phyloP scores from a whole-genome alignment of 2,113 vertebrate species.

The Lophius piscatorius region DNA sequence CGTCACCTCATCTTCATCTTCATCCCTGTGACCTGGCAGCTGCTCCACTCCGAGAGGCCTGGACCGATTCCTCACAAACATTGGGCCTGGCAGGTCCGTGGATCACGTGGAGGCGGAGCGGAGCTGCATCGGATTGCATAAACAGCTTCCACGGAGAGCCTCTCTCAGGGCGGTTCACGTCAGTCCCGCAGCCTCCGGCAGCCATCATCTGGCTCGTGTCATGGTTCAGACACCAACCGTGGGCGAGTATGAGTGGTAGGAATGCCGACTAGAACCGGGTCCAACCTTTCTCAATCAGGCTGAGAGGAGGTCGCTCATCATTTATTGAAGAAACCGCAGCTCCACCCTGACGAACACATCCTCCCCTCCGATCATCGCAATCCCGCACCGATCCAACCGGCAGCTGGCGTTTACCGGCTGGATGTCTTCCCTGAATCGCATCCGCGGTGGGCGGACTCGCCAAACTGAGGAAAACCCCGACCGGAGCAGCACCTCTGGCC shows the following conservation, averaged over 20 bases:
- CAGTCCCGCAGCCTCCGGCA: slow-evolving; percentile 41
- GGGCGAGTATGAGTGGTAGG: not conserved
- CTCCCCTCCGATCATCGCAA: not conserved
- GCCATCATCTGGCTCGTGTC: slow-evolving; percentile 51
- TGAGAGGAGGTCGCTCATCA: slow-evolving; percentile 63
- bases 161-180: slow-evolving; percentile 30
- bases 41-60: slow-evolving; percentile 33
- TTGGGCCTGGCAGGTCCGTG: slow-evolving; percentile 33
- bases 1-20: slow-evolving; percentile 7
- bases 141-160: slow-evolving; percentile 53
- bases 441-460: slow-evolving; percentile 22
- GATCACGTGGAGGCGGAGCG: slow-evolving; percentile 18
- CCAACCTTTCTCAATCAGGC: slow-evolving; percentile 23
- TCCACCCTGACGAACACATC: slow-evolving; percentile 67
- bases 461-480: slow-evolving; percentile 46
- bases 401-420: slow-evolving; percentile 13
- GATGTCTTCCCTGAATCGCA: slow-evolving; percentile 41
- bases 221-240: slow-evolving; percentile 12
- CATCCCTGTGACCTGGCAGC: slow-evolving; percentile 5
- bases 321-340: slow-evolving; percentile 74
- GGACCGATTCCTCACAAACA: slow-evolving; percentile 51
- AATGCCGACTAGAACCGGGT: slow-evolving; percentile 30
- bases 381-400: not conserved
- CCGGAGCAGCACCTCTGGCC: slow-evolving; percentile 53
- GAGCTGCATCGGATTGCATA: slow-evolving; percentile 66